These are phyloP conservation scores for Drosophila paranaensis DNA, from an alignment of 2,888 invertebrate species.

Conservation along the genomic window DNA sequence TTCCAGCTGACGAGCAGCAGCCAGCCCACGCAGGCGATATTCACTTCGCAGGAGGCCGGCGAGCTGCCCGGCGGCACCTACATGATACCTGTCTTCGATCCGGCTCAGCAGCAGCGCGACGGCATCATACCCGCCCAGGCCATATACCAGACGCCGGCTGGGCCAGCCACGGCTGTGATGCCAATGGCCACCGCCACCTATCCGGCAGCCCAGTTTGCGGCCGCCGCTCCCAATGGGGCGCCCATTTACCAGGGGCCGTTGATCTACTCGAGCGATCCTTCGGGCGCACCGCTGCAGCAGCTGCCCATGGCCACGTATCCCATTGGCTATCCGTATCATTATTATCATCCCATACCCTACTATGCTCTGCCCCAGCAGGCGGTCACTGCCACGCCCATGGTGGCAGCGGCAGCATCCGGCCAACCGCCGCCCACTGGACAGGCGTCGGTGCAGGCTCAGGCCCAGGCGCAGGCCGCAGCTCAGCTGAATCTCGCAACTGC, in stretches of 20 bases:
- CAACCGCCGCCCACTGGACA: conserved; percentile 45
- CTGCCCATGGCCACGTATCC: conserved; percentile 84
- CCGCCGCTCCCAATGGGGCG: conserved; percentile 75
- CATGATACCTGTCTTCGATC: conserved; percentile 85
- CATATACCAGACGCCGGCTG: conserved; percentile 81
- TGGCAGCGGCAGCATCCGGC: conserved; percentile 70
- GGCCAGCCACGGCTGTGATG: conserved; percentile 79
- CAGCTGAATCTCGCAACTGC: conserved; percentile 70
- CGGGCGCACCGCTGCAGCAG: conserved; percentile 82
- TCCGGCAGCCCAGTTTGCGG: conserved; percentile 82
- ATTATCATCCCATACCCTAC: conserved; percentile 85
- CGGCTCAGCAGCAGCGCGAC: conserved; percentile 82
- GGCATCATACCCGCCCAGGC: conserved; percentile 82
- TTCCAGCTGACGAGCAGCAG: conserved; percentile 67
- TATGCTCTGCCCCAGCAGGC: conserved; percentile 83
- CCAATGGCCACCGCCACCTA: conserved; percentile 83
- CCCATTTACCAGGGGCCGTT: conserved; percentile 84
- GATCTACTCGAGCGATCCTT: conserved; percentile 84
- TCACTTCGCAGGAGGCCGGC: conserved; percentile 72
- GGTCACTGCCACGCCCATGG: conserved; percentile 79
- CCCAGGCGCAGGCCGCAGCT: conserved; percentile 62
- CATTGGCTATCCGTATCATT: conserved; percentile 84
- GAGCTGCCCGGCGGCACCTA: conserved; percentile 84
- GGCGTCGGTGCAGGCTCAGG: conserved; percentile 30
- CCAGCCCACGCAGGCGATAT: conserved; percentile 65